These are phyloP conservation scores for Lepidurus apus DNA, from an alignment of 1,140 invertebrate genomes.

Conservation along the genomic window DNA sequence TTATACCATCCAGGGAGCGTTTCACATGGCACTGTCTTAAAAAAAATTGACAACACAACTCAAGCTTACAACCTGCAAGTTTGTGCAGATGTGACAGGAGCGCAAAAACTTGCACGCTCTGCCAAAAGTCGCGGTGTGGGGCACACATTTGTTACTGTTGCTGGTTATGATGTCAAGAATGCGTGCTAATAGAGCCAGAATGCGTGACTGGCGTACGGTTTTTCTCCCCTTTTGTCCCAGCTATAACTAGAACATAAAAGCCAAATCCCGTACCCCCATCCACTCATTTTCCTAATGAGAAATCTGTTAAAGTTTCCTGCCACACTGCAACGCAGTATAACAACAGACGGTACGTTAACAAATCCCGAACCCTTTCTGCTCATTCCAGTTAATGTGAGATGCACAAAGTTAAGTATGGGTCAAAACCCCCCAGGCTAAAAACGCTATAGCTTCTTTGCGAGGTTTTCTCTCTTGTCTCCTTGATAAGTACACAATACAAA, in stretches of 20 bases:
- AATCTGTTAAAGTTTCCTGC: background rate
- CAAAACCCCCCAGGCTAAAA: background rate
- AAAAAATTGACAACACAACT: background rate
- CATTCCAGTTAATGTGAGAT: constrained; percentile 11
- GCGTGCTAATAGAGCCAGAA: constrained; percentile 8
- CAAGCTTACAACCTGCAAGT: background rate
- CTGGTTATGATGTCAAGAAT: background rate
- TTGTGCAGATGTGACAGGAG: constrained; percentile 3
- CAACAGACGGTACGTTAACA: background rate
- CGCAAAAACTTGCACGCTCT: background rate
- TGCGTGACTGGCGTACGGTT: background rate
- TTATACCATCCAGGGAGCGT: background rate
- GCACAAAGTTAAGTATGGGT: background rate
- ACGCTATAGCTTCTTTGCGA: too few species aligned
- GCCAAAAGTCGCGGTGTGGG: constrained; percentile 1
- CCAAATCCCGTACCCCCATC: background rate
- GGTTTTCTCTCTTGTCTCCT: too few species aligned
- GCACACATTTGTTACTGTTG: background rate
- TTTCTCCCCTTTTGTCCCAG: background rate
- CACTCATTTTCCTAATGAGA: background rate
- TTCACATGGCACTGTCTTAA: background rate
- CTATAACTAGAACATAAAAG: constrained; percentile 1
- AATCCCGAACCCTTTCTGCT: background rate
- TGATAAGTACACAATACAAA: too few species aligned
- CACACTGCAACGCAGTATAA: background rate